Evolutionary conservation across 2,797 vertebrate species (phyloP).

Genomic region (Semotilus atromaculatus): DNA sequence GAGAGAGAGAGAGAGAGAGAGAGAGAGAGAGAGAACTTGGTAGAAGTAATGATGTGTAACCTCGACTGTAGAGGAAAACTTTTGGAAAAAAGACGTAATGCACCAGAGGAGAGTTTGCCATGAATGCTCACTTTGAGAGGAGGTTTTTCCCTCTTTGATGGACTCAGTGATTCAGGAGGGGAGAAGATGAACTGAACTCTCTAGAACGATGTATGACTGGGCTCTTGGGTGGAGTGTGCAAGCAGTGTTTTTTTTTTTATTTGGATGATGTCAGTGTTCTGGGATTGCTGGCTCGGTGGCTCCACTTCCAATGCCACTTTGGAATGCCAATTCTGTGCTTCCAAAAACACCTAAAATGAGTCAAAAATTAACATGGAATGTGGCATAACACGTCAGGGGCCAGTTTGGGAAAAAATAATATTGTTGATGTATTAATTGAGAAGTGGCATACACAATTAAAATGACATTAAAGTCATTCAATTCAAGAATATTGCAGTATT

Average conservation of each 20-base stretch:
- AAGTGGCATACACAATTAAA: background rate
- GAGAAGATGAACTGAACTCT: constrained; percentile 60
- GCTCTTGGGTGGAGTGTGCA: constrained; percentile 68
- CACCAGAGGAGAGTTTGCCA: constrained; percentile 64
- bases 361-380: constrained; percentile 32
- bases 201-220: constrained; percentile 62
- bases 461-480: background rate
- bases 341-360: constrained; percentile 65
- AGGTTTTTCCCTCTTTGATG: constrained; percentile 66
- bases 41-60: constrained; percentile 63
- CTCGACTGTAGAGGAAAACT: constrained; percentile 57
- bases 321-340: constrained; percentile 59
- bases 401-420: background rate
- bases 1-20: background rate
- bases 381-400: background rate
- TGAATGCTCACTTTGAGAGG: constrained; percentile 73
- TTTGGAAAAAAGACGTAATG: constrained; percentile 77
- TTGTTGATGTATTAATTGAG: background rate
- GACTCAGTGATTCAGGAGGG: constrained; percentile 74
- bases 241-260: constrained; percentile 69
- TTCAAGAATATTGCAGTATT: background rate
- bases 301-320: constrained; percentile 63
- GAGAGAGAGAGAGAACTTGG: background rate
- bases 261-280: constrained; percentile 73
- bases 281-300: constrained; percentile 62